Evolutionary conservation across 2,888 invertebrate genomes (phyloP).

Genomic region (Ctena decussata): DNA sequence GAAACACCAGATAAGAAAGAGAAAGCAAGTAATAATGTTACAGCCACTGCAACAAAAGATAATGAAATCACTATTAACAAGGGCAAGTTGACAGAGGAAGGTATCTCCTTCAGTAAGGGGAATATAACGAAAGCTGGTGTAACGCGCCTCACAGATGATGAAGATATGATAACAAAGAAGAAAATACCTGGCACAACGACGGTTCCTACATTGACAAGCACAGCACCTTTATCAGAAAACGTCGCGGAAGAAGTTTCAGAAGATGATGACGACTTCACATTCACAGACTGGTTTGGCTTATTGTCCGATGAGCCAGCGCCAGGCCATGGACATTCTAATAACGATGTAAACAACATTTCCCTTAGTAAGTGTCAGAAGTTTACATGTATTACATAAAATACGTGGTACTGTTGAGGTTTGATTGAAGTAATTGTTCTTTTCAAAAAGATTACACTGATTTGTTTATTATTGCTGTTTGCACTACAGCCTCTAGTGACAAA

Average conservation of each 20-base stretch:
- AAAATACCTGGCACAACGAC: neutral
- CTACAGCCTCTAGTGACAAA: too few relatives aligned
- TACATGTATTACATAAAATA: too few relatives aligned
- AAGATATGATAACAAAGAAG: conserved; percentile 1
- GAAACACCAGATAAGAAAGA: neutral
- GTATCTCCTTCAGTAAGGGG: neutral
- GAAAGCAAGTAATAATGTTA: neutral
- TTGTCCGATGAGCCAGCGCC: neutral
- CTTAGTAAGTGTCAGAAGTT: too few relatives aligned
- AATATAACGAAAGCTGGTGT: neutral
- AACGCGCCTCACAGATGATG: conserved; percentile 12
- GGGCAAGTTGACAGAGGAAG: neutral
- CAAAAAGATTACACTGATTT: too few relatives aligned
- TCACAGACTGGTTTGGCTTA: neutral
- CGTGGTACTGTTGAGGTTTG: too few relatives aligned
- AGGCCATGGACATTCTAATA: neutral
- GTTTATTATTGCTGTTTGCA: too few relatives aligned
- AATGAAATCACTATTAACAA: neutral
- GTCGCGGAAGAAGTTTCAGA: neutral
- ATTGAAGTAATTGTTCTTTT: too few relatives aligned
- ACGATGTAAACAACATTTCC: too few relatives aligned
- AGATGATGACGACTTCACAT: neutral
- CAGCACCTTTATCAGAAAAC: neutral
- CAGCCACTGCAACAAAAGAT: neutral
- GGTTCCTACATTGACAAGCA: neutral